Conservation (phyloP, 2,888 invertebrate genomes). For the Spodoptera exigua region DNA sequence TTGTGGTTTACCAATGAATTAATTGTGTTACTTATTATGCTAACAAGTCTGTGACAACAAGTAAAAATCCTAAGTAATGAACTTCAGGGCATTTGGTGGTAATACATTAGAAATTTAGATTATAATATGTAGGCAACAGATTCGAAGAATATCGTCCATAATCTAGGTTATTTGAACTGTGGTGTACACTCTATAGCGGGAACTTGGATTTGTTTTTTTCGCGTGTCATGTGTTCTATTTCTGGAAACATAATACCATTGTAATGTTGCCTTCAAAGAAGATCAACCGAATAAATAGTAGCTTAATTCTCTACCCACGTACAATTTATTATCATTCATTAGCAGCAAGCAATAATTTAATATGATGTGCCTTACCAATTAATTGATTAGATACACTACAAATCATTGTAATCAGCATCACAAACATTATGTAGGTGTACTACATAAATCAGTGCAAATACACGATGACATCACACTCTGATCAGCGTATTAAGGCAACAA, state of each 20-base stretch:
- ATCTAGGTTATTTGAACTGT: no score
- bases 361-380: constrained; percentile 9
- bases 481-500: constrained; percentile 76
- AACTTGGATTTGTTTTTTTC: no score
- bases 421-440: constrained; percentile 21
- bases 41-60: no score
- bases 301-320: background rate
- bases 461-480: constrained; percentile 58
- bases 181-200: no score
- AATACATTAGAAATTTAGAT: no score
- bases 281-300: background rate
- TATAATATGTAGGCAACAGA: no score
- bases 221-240: no score
- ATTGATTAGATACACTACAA: constrained; percentile 14
- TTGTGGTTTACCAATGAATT: no score
- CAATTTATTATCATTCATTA: background rate
- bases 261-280: background rate
- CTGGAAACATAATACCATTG: background rate
- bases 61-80: no score
- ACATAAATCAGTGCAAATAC: constrained; percentile 48
- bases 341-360: background rate
- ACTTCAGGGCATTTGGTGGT: no score
- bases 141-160: no score
- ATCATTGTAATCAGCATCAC: constrained; percentile 19
- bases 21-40: no score